Conservation (phyloP, 2,888 invertebrate species). For the Muscina levida region DNA sequence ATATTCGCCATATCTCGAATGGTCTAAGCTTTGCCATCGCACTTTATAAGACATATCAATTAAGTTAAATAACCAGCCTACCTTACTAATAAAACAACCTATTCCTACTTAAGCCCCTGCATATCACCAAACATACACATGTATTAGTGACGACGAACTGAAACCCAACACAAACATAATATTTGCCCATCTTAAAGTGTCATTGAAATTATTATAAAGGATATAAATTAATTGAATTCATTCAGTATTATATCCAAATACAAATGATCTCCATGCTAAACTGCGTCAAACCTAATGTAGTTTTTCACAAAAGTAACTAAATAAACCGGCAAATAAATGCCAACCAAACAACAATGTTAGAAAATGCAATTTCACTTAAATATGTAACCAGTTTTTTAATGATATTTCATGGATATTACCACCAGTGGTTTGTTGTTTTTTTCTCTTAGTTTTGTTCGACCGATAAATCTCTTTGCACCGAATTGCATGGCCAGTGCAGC, state of each 20-base stretch:
- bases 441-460: no score
- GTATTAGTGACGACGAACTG: no score
- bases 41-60: no score
- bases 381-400: conserved; percentile 21
- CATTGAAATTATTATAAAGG: conserved; percentile 16
- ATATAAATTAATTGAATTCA: conserved; percentile 16
- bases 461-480: no score
- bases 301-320: background rate
- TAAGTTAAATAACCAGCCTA: no score
- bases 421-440: background rate
- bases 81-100: no score
- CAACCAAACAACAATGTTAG: background rate
- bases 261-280: background rate
- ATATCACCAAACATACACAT: no score
- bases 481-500: background rate
- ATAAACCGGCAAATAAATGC: no score
- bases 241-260: background rate
- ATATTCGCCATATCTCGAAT: no score
- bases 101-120: no score
- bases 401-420: conserved; percentile 16
- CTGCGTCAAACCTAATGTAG: background rate
- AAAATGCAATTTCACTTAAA: conserved; percentile 16
- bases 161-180: no score
- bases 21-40: no score
- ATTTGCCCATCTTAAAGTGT: conserved; percentile 23